Percentiles rank a stretch among this genome's conserved stretches.
Evolutionary conservation across 2,888 invertebrate species (phyloP).

Genomic region (Hesperia comma): DNA sequence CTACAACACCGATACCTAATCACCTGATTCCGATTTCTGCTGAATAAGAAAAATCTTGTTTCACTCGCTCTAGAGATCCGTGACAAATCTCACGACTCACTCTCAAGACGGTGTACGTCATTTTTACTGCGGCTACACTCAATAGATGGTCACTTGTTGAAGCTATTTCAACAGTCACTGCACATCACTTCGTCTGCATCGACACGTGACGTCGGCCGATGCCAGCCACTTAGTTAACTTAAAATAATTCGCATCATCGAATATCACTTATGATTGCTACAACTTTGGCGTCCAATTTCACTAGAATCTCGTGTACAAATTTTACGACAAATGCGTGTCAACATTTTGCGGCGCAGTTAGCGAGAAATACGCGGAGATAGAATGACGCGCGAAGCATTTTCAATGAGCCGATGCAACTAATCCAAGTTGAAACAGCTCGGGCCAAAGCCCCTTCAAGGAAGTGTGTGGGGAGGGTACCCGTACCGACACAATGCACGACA

Average conservation of each 20-base stretch:
- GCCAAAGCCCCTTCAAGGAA: constrained; percentile 74
- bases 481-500: constrained; percentile 78
- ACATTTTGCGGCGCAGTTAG: constrained; percentile 30
- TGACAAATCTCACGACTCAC: constrained; percentile 57
- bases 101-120: constrained; percentile 66
- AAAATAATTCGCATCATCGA: not conserved
- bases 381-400: constrained; percentile 61
- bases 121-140: constrained; percentile 51
- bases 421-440: constrained; percentile 67
- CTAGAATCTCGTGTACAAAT: constrained; percentile 3
- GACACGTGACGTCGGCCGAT: constrained; percentile 12
- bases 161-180: constrained; percentile 46
- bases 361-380: constrained; percentile 49
- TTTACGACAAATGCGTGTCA: constrained; percentile 9
- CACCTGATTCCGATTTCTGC: constrained; percentile 16
- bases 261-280: not conserved
- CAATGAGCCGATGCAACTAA: constrained; percentile 76
- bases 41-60: constrained; percentile 20
- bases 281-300: not conserved
- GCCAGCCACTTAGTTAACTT: not conserved
- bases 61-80: constrained; percentile 39
- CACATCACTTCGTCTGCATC: constrained; percentile 30
- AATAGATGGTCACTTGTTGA: constrained; percentile 50
- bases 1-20: constrained; percentile 18
- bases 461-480: constrained; percentile 77